Evolutionary conservation across 2,888 invertebrate species (phyloP), one percentile per base, ranked within the genome.

Genomic region (Galerucella calmariensis): DNA sequence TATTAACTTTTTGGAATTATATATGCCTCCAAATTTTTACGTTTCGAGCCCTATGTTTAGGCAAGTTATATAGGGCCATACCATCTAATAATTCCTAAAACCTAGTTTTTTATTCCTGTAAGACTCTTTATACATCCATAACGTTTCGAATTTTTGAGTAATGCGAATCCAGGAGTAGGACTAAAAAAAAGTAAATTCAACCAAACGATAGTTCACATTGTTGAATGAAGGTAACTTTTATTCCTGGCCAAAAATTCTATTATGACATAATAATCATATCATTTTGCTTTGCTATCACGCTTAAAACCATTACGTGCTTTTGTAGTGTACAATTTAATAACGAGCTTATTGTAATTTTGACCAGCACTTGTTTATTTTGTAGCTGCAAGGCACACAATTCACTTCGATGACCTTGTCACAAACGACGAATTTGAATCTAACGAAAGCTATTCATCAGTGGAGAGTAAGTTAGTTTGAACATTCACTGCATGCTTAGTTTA

Each of bases 371-470:
- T 73, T 77, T 72, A 74, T 77, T 73, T 83, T 83, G 75, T 80
- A 84, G 84, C 81, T 72, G 72, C 79, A 76, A 80, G 84, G 72
- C 84, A 84, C 77, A 81, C 82, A 46, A 83, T 84, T 76, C 83
- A 84, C 76, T 84, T 84, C 67, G 84, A 83, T 75, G 82, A 82
- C 67, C 82, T 82, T 72, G 69, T 83, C 66, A 82, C 81, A 72
- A 82, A 82, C 73, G 83, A 84, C 70, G 83, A 83, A 77, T 72
- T 79, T 24, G 82, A 82, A 67, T 82, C 81, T 56, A 80, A 79
- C 68, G 83, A 82, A 72, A 84, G 82, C 77, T 77, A 82, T 56
- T 83, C 84, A 51, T 82, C 83, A 11, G 81, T 84, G 46, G 84
- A 84, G 78, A 79, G 85, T 85, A 82, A 83, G 82, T 82, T 67